Conservation (phyloP, 1,140 invertebrate species). For the Sinella curviseta region DNA sequence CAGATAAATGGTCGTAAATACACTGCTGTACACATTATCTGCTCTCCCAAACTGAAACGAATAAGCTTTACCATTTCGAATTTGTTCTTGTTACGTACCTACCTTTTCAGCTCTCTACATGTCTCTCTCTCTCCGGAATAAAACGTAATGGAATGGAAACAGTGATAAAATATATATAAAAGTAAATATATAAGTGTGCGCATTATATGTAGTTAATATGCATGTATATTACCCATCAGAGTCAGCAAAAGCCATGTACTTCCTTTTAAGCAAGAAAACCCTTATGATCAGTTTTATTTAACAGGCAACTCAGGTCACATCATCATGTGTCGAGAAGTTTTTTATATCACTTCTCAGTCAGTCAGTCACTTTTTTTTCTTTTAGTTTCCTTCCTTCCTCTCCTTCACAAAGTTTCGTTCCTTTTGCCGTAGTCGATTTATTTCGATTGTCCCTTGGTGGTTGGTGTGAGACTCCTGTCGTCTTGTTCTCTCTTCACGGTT, state of each 20-base stretch:
- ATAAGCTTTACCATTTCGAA: neutral
- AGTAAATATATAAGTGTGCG: no score
- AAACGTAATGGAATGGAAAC: constrained; percentile 6
- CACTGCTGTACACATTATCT: neutral
- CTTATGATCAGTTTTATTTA: no score
- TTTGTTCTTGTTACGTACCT: neutral
- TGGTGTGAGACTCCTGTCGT: constrained; percentile 13
- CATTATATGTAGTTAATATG: no score
- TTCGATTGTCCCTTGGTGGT: constrained; percentile 20
- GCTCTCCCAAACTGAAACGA: neutral
- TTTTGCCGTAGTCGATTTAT: neutral
- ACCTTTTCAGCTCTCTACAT: no score
- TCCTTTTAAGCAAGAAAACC: no score
- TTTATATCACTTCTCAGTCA: neutral
- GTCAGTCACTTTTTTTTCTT: neutral
- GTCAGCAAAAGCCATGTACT: no score
- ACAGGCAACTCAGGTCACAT: neutral
- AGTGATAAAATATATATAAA: neutral
- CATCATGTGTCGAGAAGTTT: neutral
- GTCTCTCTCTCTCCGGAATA: neutral
- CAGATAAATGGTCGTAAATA: constrained; percentile 1
- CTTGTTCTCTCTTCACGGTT: neutral
- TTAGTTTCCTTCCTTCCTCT: neutral
- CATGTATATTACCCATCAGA: no score
- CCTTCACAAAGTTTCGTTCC: no score